Conservation (phyloP, 1,140 invertebrate genomes). For the Drosophila triauraria region DNA sequence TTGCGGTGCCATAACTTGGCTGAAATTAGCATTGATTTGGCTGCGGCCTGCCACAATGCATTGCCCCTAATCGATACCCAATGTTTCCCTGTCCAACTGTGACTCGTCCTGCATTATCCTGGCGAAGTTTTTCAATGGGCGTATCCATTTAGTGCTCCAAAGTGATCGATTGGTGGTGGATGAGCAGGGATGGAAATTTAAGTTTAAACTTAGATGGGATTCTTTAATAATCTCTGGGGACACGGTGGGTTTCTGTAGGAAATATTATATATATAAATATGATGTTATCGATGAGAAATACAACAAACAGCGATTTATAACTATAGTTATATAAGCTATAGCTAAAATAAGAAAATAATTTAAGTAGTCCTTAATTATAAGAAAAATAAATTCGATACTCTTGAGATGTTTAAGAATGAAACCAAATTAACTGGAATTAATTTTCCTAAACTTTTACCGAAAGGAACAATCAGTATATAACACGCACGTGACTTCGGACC, state of each 20-base stretch:
- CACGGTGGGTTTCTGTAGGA: too few species aligned
- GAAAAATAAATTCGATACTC: neutral
- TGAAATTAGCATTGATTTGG: conserved; percentile 52
- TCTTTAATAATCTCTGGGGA: neutral
- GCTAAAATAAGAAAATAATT: neutral
- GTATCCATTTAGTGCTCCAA: conserved; percentile 8
- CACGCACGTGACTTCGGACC: conserved; percentile 10
- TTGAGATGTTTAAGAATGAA: neutral
- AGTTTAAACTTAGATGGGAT: neutral
- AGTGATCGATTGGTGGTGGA: conserved; percentile 14
- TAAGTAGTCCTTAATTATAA: neutral
- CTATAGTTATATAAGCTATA: too few species aligned
- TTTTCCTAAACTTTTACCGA: neutral
- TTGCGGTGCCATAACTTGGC: conserved; percentile 52
- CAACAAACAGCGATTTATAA: too few species aligned
- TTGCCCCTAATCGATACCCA: conserved; percentile 42
- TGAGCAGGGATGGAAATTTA: neutral
- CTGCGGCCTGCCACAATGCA: conserved; percentile 39
- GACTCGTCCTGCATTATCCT: conserved; percentile 12
- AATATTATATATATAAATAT: too few species aligned
- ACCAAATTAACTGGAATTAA: neutral
- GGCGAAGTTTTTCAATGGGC: conserved; percentile 15
- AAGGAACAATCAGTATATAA: neutral
- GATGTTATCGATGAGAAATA: too few species aligned
- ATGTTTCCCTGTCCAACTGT: conserved; percentile 30